Percentiles rank a stretch among this genome's conserved stretches.
phyloP scores from a whole-genome alignment of 2,888 invertebrate genomes.

The Pemphredon lugubris region DNA sequence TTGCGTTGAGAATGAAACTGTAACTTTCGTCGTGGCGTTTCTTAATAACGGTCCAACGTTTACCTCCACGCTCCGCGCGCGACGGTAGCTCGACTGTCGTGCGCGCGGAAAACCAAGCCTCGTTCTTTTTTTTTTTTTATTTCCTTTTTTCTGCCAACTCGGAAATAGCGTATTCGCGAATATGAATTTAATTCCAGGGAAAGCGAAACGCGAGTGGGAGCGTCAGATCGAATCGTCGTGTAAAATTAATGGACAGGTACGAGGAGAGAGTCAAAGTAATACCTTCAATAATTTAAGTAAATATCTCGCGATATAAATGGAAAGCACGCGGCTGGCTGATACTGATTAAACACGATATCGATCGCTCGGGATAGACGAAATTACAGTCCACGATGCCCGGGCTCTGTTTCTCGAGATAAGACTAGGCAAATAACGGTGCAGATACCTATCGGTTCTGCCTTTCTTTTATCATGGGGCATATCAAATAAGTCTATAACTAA shows the following conservation, averaged over 20 bases:
- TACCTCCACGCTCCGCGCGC: too few species aligned
- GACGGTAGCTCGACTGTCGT: too few species aligned
- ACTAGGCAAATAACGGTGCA: slow-evolving; percentile 65
- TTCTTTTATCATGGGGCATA: slow-evolving; percentile 66
- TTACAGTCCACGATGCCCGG: slow-evolving; percentile 55
- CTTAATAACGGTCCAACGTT: too few species aligned
- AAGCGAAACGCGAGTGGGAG: slow-evolving; percentile 31
- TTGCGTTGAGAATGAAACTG: too few species aligned
- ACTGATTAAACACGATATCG: slow-evolving; percentile 68
- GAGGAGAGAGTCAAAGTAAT: slow-evolving; percentile 48
- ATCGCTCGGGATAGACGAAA: slow-evolving; percentile 58
- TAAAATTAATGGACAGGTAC: slow-evolving; percentile 40
- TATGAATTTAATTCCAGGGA: slow-evolving; percentile 51
- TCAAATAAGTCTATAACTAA: slow-evolving; percentile 68
- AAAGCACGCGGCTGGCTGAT: slow-evolving; percentile 46
- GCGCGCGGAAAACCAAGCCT: too few species aligned
- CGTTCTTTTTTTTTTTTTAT: too few species aligned
- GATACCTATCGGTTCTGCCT: slow-evolving; percentile 64
- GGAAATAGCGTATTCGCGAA: slow-evolving; percentile 31
- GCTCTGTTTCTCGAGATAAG: slow-evolving; percentile 58
- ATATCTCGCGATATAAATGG: slow-evolving; percentile 56
- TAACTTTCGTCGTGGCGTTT: too few species aligned
- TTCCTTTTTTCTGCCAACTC: too few species aligned
- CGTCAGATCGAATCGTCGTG: slow-evolving; percentile 7
- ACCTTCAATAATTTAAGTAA: slow-evolving; percentile 60